Base-by-base conservation (phyloP, 2,888 invertebrate genomes). In the Tetheella fluctuosa region DNA sequence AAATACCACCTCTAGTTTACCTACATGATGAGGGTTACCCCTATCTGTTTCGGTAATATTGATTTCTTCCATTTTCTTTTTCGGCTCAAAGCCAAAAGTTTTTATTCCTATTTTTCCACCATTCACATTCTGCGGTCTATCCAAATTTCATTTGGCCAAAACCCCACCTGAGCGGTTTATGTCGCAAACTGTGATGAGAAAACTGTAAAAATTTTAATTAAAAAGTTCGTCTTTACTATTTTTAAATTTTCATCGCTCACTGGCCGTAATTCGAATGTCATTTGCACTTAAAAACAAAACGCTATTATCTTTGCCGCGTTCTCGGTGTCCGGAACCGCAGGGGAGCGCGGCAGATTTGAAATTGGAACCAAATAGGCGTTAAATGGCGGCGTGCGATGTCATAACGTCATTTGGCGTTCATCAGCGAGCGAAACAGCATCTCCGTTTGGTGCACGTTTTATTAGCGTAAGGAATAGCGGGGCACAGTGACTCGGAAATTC, bases 351-450 rank as follows among this genome's bases (percentile, higher is more conserved):
- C 82, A 91, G 88, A 93, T 94, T 94, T 93, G 94, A 92, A 90
- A 91, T 93, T 93, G 94, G 93, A 94, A 90, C 91, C 94, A 94
- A 94, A 95, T 94, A 94, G 94, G 94, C 94, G 94, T 94, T 94
- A 94, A 95, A 94, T 94, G 94, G 94, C 94, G 93, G 91, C 93
- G 91, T 88, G 88, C 90, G 89, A 88, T 90, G 90, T 91, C 89
- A 91, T 92, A 93, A 93, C 92, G 83, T 90, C 90, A 90, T 93
- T 93, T 92, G 89, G 85, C 90, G 91, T 90, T 93, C 93, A 93
- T 93, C 93, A 93, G 88, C 85, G 85, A 83, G 84, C 91, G 88
- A 89, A 90, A 91, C 90, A 91, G 91, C 92, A 89, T 89, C 89
- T 86, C 88, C 88, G 89, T 86, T 88, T 89, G 91, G 88, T 90